Base-by-base conservation (phyloP, 2,113 vertebrate species). In the Procavia capensis region DNA sequence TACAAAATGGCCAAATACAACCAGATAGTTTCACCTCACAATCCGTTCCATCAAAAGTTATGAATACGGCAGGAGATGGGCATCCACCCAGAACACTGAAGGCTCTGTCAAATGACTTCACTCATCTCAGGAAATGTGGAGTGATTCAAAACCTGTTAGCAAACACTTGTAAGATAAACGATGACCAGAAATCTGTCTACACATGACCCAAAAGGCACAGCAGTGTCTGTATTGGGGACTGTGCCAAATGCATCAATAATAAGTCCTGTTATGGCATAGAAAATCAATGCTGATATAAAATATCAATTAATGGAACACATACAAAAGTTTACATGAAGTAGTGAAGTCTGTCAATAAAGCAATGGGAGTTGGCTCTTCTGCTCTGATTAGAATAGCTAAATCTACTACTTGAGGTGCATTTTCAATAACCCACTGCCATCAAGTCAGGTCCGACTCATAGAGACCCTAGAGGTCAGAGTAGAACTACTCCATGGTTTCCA, bases 281-380 rank as follows among this genome's bases (percentile, higher is more conserved):
- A 11, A 47, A 24, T 20, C 27, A 70, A 99, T 63, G 98, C 99
- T 17, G 99, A 99, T 95, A 98, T 99, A 94, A 99, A 99, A 93
- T 98, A 98, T 20, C 98, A 98, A 93, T 98, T 99, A 96, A 99
- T 99, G 97, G 99, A 99, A 95, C 99, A 99, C 95, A 99, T 99
- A 97, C 99, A 99, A 89, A 99, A 99, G 94, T 99, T 99, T 13
- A 99, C 99, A 92, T 97, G 99, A 98, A 99, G 99, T 99, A 64
- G n/a, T 39, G 16, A 66, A 57, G 1, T 75, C 43, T 66, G 8
- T 75, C 0, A 41, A 50, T 41, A 54, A 36, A 83, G 22, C 41
- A 36, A 17, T 20, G n/a, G 27, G 29, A 39, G 34, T 54, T 45
- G 14, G n/a, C 79, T 27, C 14, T 61, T 5, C 13, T 79, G 36